phyloP scores from a whole-genome alignment of 2,888 invertebrate species.

The Harpagoxenus sublaevis region DNA sequence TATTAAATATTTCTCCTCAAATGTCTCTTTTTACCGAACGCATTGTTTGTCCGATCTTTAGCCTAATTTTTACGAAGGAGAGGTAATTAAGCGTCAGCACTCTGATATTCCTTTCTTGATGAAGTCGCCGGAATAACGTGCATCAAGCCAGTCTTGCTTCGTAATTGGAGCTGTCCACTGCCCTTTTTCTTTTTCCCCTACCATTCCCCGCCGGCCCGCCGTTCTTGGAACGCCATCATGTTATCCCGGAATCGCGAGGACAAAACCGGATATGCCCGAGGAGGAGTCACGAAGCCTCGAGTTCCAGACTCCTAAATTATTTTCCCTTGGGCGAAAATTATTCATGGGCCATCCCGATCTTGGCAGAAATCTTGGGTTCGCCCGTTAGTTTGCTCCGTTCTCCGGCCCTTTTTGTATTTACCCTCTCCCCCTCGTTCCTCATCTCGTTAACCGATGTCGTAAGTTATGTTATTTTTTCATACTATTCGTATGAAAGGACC shows the following conservation, averaged over 20 bases:
- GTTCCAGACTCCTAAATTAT: constrained; percentile 77
- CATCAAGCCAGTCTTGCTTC: constrained; percentile 52
- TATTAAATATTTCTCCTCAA: not conserved
- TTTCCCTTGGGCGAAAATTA: constrained; percentile 77
- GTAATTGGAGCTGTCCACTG: constrained; percentile 63
- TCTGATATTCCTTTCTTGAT: constrained; percentile 61
- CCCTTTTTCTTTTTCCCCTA: constrained; percentile 36
- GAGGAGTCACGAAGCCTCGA: constrained; percentile 68
- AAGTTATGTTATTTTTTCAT: constrained; percentile 39
- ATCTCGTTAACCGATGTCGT: constrained; percentile 67
- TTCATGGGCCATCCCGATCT: constrained; percentile 73
- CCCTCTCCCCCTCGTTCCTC: constrained; percentile 55
- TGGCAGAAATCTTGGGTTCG: constrained; percentile 61
- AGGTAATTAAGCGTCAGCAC: constrained; percentile 40
- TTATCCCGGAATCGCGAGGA: constrained; percentile 63
- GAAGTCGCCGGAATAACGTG: constrained; percentile 51
- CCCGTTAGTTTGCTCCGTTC: constrained; percentile 57
- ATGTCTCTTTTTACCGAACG: not conserved
- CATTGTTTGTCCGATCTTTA: not conserved
- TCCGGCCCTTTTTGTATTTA: constrained; percentile 17
- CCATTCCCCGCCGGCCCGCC: constrained; percentile 8
- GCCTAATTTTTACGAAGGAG: constrained; percentile 13
- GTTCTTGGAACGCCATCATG: constrained; percentile 38
- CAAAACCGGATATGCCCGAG: constrained; percentile 68
- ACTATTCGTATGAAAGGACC: not conserved